Evolutionary conservation across 1,140 invertebrate species (phyloP).

Genomic region (Archivesica marissinica): DNA sequence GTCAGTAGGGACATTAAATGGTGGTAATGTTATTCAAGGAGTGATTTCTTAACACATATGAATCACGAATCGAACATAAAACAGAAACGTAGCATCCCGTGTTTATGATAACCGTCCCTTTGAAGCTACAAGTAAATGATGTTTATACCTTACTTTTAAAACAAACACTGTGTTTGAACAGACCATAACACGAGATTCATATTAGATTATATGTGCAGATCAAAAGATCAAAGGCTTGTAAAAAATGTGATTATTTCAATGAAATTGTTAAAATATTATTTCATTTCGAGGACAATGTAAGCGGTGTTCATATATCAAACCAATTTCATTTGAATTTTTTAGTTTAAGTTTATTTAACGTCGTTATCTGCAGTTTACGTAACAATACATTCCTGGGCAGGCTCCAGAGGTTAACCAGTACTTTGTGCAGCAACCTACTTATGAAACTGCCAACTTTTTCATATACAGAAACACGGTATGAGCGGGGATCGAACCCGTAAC

Average conservation of each 20-base stretch:
- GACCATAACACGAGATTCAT: constrained; percentile 21
- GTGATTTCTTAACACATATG: constrained; percentile 8
- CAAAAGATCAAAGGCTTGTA: constrained; percentile 27
- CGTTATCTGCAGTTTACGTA: no score
- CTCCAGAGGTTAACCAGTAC: no score
- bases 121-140: not conserved
- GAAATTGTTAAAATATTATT: constrained; percentile 33
- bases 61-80: constrained; percentile 15
- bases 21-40: not conserved
- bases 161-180: constrained; percentile 30
- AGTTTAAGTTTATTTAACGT: no score
- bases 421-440: no score
- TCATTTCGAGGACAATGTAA: not conserved
- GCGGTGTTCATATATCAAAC: not conserved
- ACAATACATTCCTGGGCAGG: no score
- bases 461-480: no score
- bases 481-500: no score
- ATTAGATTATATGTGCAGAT: constrained; percentile 30
- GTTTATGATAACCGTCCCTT: constrained; percentile 22
- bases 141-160: constrained; percentile 30
- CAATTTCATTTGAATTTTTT: not conserved
- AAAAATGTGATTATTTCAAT: constrained; percentile 39
- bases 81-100: not conserved
- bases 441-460: no score
- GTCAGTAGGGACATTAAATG: not conserved